A percentile compares a stretch with the other conserved stretches of the same genome.
These are phyloP conservation scores for Drosophila hamatofila DNA, from an alignment of 2,888 invertebrate genomes.

Conservation along the genomic window DNA sequence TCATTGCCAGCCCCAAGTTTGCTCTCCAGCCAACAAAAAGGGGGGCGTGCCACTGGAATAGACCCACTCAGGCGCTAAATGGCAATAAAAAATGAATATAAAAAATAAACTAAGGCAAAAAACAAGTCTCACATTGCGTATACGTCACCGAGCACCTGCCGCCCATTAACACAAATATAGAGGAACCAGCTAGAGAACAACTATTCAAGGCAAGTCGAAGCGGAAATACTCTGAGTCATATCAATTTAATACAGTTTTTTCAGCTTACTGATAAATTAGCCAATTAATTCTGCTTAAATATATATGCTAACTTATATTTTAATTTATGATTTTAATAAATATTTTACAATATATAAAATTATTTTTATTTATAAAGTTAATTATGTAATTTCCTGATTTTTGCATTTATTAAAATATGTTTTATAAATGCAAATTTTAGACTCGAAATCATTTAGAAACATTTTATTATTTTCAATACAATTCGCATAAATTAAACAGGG, in stretches of 20 bases:
- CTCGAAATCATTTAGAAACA: no score
- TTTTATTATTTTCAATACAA: no score
- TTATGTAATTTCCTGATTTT: no score
- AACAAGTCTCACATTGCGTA: constrained; percentile 18
- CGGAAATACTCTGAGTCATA: constrained; percentile 6
- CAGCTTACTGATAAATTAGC: no score
- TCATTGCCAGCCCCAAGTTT: neutral
- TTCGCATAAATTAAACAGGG: no score
- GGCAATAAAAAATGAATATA: neutral
- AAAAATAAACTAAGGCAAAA: neutral
- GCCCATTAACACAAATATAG: neutral
- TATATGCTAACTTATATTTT: no score
- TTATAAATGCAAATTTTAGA: no score
- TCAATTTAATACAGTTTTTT: neutral
- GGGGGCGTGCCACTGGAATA: constrained; percentile 19
- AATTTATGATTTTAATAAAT: no score
- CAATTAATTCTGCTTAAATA: no score
- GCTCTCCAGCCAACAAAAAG: constrained; percentile 1
- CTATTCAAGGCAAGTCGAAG: neutral
- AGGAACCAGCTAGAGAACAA: neutral
- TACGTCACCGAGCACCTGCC: constrained; percentile 16
- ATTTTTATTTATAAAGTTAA: no score
- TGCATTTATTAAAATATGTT: no score
- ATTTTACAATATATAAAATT: no score
- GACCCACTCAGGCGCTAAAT: constrained; percentile 27